Evolutionary conservation across 2,113 vertebrate genomes (phyloP).

Genomic region (Bubo scandiacus): DNA sequence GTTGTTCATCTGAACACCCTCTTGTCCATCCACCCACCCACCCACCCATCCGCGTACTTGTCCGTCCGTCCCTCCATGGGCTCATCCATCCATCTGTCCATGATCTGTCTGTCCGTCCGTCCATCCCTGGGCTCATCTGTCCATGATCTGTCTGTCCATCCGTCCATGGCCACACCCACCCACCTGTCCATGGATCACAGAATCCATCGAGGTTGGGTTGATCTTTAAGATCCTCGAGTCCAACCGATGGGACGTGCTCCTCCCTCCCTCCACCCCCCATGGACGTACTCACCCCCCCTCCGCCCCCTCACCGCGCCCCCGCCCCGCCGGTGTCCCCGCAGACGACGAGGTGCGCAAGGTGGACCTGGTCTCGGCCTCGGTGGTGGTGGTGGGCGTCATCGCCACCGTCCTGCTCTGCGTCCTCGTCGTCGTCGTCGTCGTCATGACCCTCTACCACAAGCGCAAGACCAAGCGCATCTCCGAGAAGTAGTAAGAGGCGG

Average conservation of each 20-base stretch:
- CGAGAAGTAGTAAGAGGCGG: slow-evolving; percentile 80
- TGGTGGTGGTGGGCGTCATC: slow-evolving; percentile 79
- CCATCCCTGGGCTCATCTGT: no score
- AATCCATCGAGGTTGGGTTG: no score
- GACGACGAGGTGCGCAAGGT: not conserved
- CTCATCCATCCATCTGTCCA: not conserved
- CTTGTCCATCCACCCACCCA: not conserved
- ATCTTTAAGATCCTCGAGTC: no score
- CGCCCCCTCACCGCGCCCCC: not conserved
- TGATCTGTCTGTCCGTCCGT: not conserved
- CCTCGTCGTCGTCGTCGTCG: slow-evolving; percentile 79
- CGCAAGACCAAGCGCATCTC: slow-evolving; percentile 80
- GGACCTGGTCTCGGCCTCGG: slow-evolving; percentile 68
- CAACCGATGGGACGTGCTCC: no score
- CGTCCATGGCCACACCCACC: not conserved
- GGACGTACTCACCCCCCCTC: not conserved
- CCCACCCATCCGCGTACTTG: no score
- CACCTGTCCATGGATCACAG: not conserved
- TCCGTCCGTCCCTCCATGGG: not conserved
- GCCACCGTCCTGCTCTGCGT: slow-evolving; percentile 77
- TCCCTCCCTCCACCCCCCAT: not conserved
- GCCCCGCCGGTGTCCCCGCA: not conserved
- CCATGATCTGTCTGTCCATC: no score
- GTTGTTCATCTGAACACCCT: not conserved
- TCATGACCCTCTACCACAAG: slow-evolving; percentile 82